A percentile compares a stretch with the other conserved stretches of the same genome.
Conservation (phyloP, 1,140 invertebrate species). For the Lepidotrigona ventralis region DNA sequence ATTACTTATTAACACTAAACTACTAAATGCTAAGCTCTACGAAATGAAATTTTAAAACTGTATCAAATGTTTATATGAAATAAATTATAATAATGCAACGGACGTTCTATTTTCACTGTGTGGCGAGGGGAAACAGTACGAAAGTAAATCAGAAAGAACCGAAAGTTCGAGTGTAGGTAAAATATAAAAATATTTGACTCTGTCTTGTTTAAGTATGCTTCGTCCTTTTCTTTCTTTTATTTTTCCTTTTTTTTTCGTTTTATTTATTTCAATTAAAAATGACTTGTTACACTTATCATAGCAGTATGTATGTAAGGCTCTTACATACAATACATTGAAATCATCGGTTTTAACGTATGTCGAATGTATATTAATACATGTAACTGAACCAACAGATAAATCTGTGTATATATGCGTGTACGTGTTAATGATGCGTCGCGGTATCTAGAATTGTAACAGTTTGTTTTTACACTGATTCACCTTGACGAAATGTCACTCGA, state of each 20-base stretch:
- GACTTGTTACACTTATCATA: slow-evolving; percentile 45
- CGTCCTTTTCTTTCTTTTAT: background rate
- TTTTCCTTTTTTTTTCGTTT: slow-evolving; percentile 8
- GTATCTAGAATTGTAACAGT: slow-evolving; percentile 1
- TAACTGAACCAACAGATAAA: slow-evolving; percentile 13
- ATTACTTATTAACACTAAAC: slow-evolving; percentile 68
- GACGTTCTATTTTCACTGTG: background rate
- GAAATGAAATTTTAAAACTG: slow-evolving; percentile 71
- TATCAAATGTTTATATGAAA: slow-evolving; percentile 79
- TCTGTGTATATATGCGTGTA: background rate
- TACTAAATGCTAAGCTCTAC: slow-evolving; percentile 70
- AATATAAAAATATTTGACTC: background rate
- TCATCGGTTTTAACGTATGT: slow-evolving; percentile 26
- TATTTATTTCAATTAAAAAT: slow-evolving; percentile 47
- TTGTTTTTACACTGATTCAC: background rate
- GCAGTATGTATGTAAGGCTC: slow-evolving; percentile 35
- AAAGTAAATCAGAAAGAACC: background rate
- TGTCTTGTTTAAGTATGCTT: background rate
- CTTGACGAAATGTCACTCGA: too few species aligned
- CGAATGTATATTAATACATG: slow-evolving; percentile 20
- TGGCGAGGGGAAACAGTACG: background rate
- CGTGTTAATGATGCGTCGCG: background rate
- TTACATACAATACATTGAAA: slow-evolving; percentile 48
- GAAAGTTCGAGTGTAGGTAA: background rate
- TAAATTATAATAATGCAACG: slow-evolving; percentile 72